phyloP scores from a whole-genome alignment of 2,113 vertebrate species.

The cat (Felis catus) region DNA sequence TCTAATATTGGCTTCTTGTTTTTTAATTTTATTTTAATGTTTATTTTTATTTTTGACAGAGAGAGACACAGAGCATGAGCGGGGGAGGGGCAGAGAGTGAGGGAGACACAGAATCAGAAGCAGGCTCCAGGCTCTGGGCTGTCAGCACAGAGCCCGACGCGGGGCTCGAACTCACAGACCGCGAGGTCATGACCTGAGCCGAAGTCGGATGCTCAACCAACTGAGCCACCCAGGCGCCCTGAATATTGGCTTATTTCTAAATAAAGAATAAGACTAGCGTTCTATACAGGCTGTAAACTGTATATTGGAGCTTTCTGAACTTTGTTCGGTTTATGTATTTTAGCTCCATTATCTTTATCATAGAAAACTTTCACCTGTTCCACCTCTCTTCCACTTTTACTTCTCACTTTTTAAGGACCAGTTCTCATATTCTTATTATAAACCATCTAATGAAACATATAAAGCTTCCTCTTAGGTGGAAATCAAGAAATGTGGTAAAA shows the following conservation, averaged over 20 bases:
- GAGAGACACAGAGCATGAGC: no score
- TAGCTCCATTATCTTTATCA: not conserved
- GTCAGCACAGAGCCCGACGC: no score
- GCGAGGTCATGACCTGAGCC: no score
- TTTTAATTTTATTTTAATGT: no score
- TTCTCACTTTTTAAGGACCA: constrained; percentile 28
- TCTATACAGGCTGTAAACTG: not conserved
- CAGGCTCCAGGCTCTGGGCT: no score
- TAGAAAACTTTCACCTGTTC: not conserved
- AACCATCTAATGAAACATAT: not conserved
- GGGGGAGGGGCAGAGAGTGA: no score
- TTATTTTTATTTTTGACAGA: no score
- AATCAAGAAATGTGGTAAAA: not conserved
- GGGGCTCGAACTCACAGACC: no score
- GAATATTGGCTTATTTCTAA: not conserved
- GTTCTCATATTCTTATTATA: constrained; percentile 29
- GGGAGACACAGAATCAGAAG: no score
- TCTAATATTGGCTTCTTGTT: not conserved
- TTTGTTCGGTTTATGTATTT: not conserved
- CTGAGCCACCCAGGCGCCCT: no score
- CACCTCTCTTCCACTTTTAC: not conserved
- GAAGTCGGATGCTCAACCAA: no score
- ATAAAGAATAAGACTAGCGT: not conserved
- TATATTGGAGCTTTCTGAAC: not conserved
- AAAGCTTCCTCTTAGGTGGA: not conserved